phyloP scores from a whole-genome alignment of 2,888 invertebrate genomes.

The Eretmocerus hayati region DNA sequence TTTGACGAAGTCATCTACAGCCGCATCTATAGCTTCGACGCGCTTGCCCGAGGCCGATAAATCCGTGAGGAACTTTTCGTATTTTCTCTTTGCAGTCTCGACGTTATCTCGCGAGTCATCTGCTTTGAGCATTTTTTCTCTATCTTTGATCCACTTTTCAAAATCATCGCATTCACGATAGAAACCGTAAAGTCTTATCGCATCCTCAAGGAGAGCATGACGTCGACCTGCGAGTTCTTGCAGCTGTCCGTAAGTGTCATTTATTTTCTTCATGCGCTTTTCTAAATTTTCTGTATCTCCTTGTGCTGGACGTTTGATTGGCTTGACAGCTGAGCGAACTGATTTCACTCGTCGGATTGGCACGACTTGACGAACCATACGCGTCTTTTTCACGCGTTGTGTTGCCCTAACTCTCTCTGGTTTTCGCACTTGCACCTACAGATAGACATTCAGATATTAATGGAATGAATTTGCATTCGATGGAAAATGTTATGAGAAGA shows the following conservation, averaged over 20 bases:
- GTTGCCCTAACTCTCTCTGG: conserved; percentile 77
- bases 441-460: neutral
- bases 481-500: too few relatives aligned
- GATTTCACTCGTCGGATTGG: conserved; percentile 63
- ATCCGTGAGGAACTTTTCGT: conserved; percentile 94
- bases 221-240: conserved; percentile 73
- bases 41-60: conserved; percentile 89
- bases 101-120: conserved; percentile 84
- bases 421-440: conserved; percentile 67
- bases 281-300: conserved; percentile 73
- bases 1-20: conserved; percentile 76
- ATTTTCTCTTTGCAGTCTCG: conserved; percentile 87
- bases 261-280: conserved; percentile 71
- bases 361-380: conserved; percentile 78
- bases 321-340: conserved; percentile 43
- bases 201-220: conserved; percentile 80
- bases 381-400: conserved; percentile 84
- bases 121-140: conserved; percentile 77
- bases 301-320: conserved; percentile 38
- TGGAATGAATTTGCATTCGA: neutral
- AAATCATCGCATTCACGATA: conserved; percentile 97
- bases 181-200: conserved; percentile 86
- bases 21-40: conserved; percentile 79
- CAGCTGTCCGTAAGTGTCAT: conserved; percentile 74
- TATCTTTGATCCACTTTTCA: conserved; percentile 94